Conservation (phyloP, 2,113 vertebrate genomes). For the Tetraodon nigroviridis region DNA sequence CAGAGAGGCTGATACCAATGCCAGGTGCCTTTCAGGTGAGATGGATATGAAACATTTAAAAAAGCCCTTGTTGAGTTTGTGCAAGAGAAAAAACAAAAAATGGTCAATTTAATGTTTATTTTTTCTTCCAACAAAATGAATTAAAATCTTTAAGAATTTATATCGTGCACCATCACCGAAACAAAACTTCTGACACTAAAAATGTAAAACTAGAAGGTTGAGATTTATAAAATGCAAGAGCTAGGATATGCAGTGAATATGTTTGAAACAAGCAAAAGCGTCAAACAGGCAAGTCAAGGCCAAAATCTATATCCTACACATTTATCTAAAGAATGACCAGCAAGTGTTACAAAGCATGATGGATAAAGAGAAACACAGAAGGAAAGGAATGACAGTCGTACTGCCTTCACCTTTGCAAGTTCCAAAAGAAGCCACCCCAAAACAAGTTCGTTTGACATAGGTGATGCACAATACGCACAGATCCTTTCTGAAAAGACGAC, state of each 20-base stretch:
- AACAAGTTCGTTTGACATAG: neutral
- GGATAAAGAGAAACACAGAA: conserved; percentile 52
- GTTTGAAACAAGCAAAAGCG: conserved; percentile 44
- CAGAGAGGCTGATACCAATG: too few relatives aligned
- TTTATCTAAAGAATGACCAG: conserved; percentile 32
- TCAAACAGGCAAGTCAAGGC: conserved; percentile 51
- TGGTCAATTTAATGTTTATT: conserved; percentile 71
- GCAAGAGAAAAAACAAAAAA: conserved; percentile 1
- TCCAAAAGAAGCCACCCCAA: neutral
- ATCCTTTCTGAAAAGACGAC: conserved; percentile 35
- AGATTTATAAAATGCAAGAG: conserved; percentile 73
- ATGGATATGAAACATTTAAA: too few relatives aligned
- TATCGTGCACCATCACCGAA: conserved; percentile 71
- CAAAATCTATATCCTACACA: conserved; percentile 31
- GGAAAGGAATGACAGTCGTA: conserved; percentile 35
- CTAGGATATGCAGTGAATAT: conserved; percentile 25
- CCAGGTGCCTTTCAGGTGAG: too few relatives aligned
- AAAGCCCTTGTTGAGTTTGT: neutral
- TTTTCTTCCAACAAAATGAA: conserved; percentile 73
- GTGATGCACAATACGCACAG: conserved; percentile 35
- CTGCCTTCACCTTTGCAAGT: conserved; percentile 13
- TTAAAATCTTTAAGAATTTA: conserved; percentile 77
- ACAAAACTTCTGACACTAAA: conserved; percentile 68
- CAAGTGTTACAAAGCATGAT: conserved; percentile 45
- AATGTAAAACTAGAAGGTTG: conserved; percentile 75